Evolutionary conservation across 2,113 vertebrate genomes (phyloP), one percentile per base, ranked within the genome.

Genomic region (Oreochromis spilurus): DNA sequence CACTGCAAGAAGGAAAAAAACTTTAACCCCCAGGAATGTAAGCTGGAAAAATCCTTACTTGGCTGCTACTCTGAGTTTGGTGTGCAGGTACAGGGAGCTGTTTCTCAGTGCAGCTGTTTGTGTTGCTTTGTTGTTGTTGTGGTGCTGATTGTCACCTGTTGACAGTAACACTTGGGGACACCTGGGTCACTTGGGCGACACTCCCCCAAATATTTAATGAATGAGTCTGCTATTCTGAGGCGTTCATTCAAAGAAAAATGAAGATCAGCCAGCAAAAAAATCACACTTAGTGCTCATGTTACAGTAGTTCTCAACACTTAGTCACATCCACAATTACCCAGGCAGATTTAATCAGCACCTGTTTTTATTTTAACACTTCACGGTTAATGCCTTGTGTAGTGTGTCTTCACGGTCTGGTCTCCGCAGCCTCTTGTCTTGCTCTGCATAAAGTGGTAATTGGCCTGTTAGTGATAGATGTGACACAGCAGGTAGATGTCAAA

Each of bases 61-160:
- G 54, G 82, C 89, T 83, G 60, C 57, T 31, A 21, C 26, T 45
- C 5, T 80, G 55, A 52, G 26, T 70, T 67, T 60, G 36, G 80
- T 65, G 55, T 78, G 43, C 52, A 84, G n/a, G 31, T 31, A 57
- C n/a, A 53, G 5, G 60, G 43, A 52, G 17, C 45, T 34, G 24
- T 77, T 13, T 26, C 17, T 12, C 50, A 80, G 36, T 57, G 80
- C 81, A 75, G 62, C 58, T 62, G 13, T 24, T 82, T 34, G 29
- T 82, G 34, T 53, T 60, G 48, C 53, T 88, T 8, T 38, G 82
- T 38, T 86, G 62, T 67, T 67, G 19, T 65, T 38, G 36, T 65
- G 40, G 21, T 58, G 19, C 11, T 53, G 57, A 52, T 29, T 17
- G 50, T 82, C 87, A 95, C 92, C 92, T 95, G 92, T 93, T 95